A percentile compares a stretch with the other conserved stretches of the same genome.
Evolutionary conservation across 2,797 vertebrate species (phyloP).

Genomic region (Pitangus sulphuratus): DNA sequence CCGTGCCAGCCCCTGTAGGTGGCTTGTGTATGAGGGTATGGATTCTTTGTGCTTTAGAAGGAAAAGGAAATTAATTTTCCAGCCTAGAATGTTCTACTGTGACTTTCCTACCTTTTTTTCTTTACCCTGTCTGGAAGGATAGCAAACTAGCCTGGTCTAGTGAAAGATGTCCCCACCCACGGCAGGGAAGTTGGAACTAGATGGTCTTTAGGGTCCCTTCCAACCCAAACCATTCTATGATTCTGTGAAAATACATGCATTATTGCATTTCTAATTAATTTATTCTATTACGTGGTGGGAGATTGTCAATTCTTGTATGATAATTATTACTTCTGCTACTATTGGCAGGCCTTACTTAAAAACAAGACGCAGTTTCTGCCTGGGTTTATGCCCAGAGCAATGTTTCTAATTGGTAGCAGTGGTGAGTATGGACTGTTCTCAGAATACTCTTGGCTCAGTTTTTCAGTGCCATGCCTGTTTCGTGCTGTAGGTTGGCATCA

Average conservation of each 20-base stretch:
- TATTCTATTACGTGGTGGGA: background rate
- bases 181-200: background rate
- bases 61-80: background rate
- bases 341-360: background rate
- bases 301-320: background rate
- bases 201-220: background rate
- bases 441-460: background rate
- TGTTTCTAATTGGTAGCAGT: background rate
- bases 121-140: background rate
- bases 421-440: background rate
- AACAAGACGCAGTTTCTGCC: slow-evolving; percentile 6
- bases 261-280: background rate
- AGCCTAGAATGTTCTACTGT: background rate
- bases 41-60: background rate
- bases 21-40: background rate
- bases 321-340: slow-evolving; percentile 10
- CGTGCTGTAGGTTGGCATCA: background rate
- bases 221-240: background rate
- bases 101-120: background rate
- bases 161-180: background rate
- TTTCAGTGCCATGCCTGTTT: background rate
- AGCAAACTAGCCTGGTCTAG: background rate
- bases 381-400: background rate
- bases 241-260: background rate
- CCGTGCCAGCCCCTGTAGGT: background rate